Base-by-base conservation (phyloP, 2,888 invertebrate genomes). In the Cryptophagus acutangulus region DNA sequence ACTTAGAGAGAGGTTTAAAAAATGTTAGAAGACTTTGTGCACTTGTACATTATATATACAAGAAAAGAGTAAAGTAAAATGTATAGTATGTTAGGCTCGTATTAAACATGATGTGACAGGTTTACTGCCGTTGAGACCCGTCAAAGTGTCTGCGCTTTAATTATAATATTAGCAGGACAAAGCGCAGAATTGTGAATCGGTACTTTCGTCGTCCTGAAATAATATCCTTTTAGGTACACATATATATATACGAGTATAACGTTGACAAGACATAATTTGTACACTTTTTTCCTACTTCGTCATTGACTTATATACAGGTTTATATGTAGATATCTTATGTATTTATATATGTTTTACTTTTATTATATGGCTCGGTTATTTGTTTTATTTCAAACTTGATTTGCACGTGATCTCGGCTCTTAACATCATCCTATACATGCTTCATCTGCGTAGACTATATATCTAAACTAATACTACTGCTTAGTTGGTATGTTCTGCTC, bases 151-250 rank as follows among this genome's bases (percentile, higher is more conserved):
- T 56, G 55, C 52, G 57, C 52, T 61, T 62, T 62, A 62, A 62
- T 63, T 63, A 62, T 60, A 63, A 62, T 59, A 62, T 63, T 62
- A 63, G 58, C 62, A 58, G 58, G 59, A 59, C 58, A 58, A 59
- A 58, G 54, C 51, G 49, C 50, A 46, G 46, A 40, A 41, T 45
- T 39, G 46, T 49, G 52, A 49, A 57, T 54, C 49, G 47, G 46
- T 30, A 43, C 39, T 36, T 43, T 49, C 47, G 31, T 31, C 12
- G 15, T 31, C 10, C 31, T 31, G 12, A n/a, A n/a, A n/a, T n/a
- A n/a, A n/a, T n/a, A n/a, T n/a, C n/a, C n/a, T n/a, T n/a, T n/a
- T 26, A 26, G 10, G 12, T n/a, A 26, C 26, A 26, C 26, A 6
- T 13, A 26, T 3, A 26, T 9, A 20, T 9, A 20, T 20, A 26